Percentiles rank a stretch among this genome's conserved stretches.
phyloP scores from a whole-genome alignment of 1,140 invertebrate species.

The Drosophila rhopaloa region DNA sequence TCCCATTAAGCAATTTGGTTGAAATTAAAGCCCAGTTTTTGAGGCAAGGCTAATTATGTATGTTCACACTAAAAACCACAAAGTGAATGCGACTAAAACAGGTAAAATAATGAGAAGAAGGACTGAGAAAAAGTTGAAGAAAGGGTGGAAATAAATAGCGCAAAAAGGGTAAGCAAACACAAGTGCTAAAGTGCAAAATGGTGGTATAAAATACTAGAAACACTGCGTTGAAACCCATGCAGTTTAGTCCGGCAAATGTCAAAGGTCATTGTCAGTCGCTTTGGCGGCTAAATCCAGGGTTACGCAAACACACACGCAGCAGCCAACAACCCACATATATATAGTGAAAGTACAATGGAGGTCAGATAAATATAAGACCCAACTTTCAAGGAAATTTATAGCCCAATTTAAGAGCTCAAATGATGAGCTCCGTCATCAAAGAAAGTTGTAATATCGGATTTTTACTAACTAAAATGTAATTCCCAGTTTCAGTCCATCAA shows the following conservation, averaged over 20 bases:
- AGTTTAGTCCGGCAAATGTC: slow-evolving; percentile 54
- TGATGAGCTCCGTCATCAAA: neutral
- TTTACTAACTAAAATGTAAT: too few relatives aligned
- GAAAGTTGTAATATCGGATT: too few relatives aligned
- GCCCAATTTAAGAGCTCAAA: neutral
- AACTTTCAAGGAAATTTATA: neutral
- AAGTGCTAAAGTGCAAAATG: slow-evolving; percentile 1
- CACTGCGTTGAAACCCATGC: slow-evolving; percentile 13
- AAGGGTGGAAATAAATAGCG: neutral
- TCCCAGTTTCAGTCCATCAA: too few relatives aligned
- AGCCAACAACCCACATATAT: slow-evolving; percentile 10
- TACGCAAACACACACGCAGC: slow-evolving; percentile 44
- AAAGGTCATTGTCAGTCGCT: slow-evolving; percentile 71
- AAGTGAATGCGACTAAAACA: neutral
- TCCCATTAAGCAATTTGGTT: slow-evolving; percentile 38
- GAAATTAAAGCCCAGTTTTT: slow-evolving; percentile 28
- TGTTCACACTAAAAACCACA: slow-evolving; percentile 9
- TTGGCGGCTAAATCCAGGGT: slow-evolving; percentile 60
- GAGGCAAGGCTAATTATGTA: slow-evolving; percentile 35
- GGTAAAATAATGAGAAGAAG: neutral
- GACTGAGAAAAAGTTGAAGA: neutral
- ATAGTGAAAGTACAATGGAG: slow-evolving; percentile 13
- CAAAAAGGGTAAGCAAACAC: neutral
- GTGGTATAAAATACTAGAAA: neutral
- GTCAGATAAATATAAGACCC: slow-evolving; percentile 6